phyloP scores from a whole-genome alignment of 2,888 invertebrate species.

The Subacronicta megacephala region DNA sequence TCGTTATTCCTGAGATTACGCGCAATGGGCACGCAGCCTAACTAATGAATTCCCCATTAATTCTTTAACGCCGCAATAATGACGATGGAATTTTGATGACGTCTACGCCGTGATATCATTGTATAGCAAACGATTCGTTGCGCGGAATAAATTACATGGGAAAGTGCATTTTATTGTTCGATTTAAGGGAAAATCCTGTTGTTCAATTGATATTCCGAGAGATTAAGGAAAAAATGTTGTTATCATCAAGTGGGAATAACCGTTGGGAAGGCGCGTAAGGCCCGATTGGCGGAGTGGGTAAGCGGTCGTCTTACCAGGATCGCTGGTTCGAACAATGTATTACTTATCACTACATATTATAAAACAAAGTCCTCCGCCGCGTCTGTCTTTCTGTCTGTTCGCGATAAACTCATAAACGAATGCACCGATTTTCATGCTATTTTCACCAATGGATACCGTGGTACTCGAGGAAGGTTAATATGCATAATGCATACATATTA shows the following conservation, averaged over 20 bases:
- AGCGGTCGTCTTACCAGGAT: too few relatives aligned
- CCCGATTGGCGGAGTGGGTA: too few relatives aligned
- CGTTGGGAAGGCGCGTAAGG: too few relatives aligned
- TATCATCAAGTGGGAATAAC: neutral
- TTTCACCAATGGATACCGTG: too few relatives aligned
- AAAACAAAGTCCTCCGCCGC: too few relatives aligned
- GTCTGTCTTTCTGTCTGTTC: too few relatives aligned
- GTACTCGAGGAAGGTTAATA: too few relatives aligned
- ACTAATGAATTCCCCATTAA: slow-evolving; percentile 35
- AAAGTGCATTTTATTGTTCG: slow-evolving; percentile 28
- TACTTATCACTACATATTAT: too few relatives aligned
- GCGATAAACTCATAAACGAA: too few relatives aligned
- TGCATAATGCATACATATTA: too few relatives aligned
- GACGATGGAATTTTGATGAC: slow-evolving; percentile 22
- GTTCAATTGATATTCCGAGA: neutral
- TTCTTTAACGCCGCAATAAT: slow-evolving; percentile 21
- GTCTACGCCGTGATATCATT: slow-evolving; percentile 10
- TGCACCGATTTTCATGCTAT: too few relatives aligned
- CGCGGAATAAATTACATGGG: slow-evolving; percentile 17
- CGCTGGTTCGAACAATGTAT: too few relatives aligned
- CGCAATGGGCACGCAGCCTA: slow-evolving; percentile 16
- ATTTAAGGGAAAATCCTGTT: slow-evolving; percentile 44
- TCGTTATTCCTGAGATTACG: neutral
- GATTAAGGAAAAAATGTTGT: neutral
- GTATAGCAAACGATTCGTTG: slow-evolving; percentile 6